These are phyloP conservation scores for Gonocerus acuteangulatus DNA, from an alignment of 2,888 invertebrate species.

Conservation along the genomic window DNA sequence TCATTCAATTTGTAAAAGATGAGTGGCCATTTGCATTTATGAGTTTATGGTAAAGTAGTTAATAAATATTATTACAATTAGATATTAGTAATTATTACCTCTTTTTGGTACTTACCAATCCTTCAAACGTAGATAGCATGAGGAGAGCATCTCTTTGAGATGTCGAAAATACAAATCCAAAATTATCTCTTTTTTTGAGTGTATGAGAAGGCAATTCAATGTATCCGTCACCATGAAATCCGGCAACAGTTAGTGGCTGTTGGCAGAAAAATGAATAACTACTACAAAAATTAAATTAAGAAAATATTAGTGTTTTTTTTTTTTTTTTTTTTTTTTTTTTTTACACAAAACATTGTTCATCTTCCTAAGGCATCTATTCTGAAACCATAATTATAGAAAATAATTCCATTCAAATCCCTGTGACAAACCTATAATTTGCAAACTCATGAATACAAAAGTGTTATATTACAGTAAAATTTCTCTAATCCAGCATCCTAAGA, in stretches of 20 bases:
- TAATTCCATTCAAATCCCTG: too few relatives aligned
- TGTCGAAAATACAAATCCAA: conserved; percentile 72
- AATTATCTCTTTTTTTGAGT: conserved; percentile 57
- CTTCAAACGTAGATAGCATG: conserved; percentile 56
- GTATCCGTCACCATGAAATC: conserved; percentile 72
- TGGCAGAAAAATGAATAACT: too few relatives aligned
- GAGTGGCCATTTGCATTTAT: background rate
- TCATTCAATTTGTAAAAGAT: background rate
- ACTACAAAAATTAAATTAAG: background rate
- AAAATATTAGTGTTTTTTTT: too few relatives aligned
- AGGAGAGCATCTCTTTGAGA: conserved; percentile 59
- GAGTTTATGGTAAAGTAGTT: too few relatives aligned
- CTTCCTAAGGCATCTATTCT: too few relatives aligned
- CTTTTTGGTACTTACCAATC: conserved; percentile 41
- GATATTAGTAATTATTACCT: background rate
- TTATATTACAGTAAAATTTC: too few relatives aligned
- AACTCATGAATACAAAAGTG: too few relatives aligned
- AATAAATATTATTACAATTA: background rate
- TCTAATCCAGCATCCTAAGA: too few relatives aligned
- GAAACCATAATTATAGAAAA: too few relatives aligned
- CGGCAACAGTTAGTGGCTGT: conserved; percentile 59
- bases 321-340: too few relatives aligned
- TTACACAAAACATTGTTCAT: too few relatives aligned
- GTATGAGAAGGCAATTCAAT: conserved; percentile 65
- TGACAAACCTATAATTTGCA: too few relatives aligned